Evolutionary conservation across 2,888 invertebrate genomes (phyloP).

Genomic region (Carpatolechia fugitivella): DNA sequence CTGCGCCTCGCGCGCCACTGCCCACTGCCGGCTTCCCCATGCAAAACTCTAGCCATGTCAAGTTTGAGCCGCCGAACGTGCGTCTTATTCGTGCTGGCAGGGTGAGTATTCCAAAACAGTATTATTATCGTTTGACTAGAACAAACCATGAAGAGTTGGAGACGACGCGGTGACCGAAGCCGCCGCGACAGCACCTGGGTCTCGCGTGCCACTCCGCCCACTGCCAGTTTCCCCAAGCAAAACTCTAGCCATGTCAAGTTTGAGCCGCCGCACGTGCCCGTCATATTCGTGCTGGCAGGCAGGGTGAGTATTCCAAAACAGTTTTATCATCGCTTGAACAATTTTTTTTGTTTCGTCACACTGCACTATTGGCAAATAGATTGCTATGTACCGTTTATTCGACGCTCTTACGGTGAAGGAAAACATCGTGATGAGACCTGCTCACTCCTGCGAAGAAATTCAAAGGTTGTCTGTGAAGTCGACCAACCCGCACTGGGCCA

Average conservation of each 20-base stretch:
- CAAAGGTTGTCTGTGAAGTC: too few species aligned
- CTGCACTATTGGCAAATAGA: too few species aligned
- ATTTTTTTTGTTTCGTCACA: too few species aligned
- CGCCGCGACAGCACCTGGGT: conserved; percentile 50
- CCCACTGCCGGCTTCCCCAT: conserved; percentile 85
- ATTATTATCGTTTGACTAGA: background rate
- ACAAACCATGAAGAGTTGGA: conserved; percentile 84
- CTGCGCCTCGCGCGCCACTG: conserved; percentile 79
- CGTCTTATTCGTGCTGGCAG: conserved; percentile 92
- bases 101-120: conserved; percentile 71
- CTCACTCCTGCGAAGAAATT: too few species aligned
- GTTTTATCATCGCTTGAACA: background rate
- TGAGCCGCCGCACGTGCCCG: conserved; percentile 91
- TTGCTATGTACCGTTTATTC: too few species aligned
- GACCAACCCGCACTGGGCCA: too few species aligned
- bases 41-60: conserved; percentile 89
- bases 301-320: conserved; percentile 74
- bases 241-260: conserved; percentile 90
- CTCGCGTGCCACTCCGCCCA: conserved; percentile 82
- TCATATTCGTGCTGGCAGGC: conserved; percentile 93
- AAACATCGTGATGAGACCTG: too few species aligned
- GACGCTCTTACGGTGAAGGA: too few species aligned
- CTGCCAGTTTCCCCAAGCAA: conserved; percentile 87
- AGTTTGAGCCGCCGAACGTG: conserved; percentile 91
- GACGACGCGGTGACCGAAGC: conserved; percentile 60